Evolutionary conservation across 2,797 vertebrate species (phyloP).

Genomic region (Sebastes cheni): DNA sequence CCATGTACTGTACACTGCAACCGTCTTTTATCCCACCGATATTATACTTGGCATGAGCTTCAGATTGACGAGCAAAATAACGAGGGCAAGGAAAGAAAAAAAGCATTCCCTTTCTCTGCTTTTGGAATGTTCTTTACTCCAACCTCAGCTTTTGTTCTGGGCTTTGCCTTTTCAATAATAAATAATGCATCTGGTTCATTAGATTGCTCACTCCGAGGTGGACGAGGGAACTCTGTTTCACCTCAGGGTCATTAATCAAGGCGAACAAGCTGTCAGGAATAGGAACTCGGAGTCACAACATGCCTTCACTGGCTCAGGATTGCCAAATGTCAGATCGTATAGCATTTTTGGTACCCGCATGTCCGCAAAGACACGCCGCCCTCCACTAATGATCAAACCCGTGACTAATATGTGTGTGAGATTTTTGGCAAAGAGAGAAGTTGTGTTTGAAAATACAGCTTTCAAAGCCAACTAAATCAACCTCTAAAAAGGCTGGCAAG

Average conservation of each 20-base stretch:
- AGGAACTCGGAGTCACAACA: conserved; percentile 56
- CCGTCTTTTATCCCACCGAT: conserved; percentile 36
- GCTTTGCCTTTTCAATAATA: conserved; percentile 67
- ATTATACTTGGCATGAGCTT: conserved; percentile 54
- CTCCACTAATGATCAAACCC: conserved; percentile 47
- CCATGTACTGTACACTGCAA: conserved; percentile 18
- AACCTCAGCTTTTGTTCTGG: conserved; percentile 56
- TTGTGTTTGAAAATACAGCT: conserved; percentile 52
- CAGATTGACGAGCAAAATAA: conserved; percentile 39
- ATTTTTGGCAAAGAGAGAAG: conserved; percentile 47
- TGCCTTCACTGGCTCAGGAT: conserved; percentile 41
- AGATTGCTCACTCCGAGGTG: conserved; percentile 64
- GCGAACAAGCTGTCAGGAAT: conserved; percentile 59
- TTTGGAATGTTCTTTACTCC: conserved; percentile 44
- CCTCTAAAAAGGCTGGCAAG: conserved; percentile 24
- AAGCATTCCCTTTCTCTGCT: conserved; percentile 21
- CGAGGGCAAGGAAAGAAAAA: conserved; percentile 18
- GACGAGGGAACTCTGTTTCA: conserved; percentile 67
- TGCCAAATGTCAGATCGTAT: conserved; percentile 41
- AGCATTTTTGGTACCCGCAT: conserved; percentile 14
- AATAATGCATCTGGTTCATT: conserved; percentile 80
- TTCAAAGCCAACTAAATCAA: conserved; percentile 24
- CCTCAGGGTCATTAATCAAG: conserved; percentile 74
- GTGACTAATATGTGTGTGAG: conserved; percentile 50
- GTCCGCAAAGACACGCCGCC: conserved; percentile 17